Evolutionary conservation across 2,888 invertebrate genomes (phyloP), one percentile per base, ranked within the genome.

Genomic region (Chrysomela aeneicollis): DNA sequence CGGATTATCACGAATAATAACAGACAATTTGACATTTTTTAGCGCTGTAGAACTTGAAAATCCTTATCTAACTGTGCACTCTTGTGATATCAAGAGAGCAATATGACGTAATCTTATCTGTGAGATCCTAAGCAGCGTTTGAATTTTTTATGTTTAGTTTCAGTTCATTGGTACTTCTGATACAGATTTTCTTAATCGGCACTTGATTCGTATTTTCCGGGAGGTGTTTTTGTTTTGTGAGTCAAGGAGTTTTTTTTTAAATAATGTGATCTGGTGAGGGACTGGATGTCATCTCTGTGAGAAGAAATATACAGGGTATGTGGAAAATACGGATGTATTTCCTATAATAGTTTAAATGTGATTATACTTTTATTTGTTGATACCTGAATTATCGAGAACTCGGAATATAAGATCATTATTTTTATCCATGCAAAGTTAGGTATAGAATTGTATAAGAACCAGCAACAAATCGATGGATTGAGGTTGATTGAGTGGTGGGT

Each of bases 71-170:
- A 53, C 59, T 63, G 52, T 60, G 51, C 62, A 66, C 58, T 69
- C 64, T 64, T 64, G 55, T 61, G 52, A 64, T 63, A 61, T 64
- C 63, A 65, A 63, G 61, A 59, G 64, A 67, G 67, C 15, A 42
- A 42, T 42, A 42, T 42, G 42, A 65, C 67, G 67, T 67, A 69
- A 69, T 69, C 69, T 69, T 69, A 69, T 69, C 69, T 63, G 61
- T 47, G 52, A 58, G 65, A 67, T 69, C 65, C 60, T 67, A 67
- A 65, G 63, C 50, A 55, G 61, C 61, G 54, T 61, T 66, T 58
- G 42, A 59, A 58, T 63, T 62, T 66, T 69, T 66, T 58, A 61
- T 65, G 59, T 65, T 35, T 53, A 53, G 57, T 57, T 42, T n/a
- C 57, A 57, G 57, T 57, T 57, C 52, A 67, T 51, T 67, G 59